Conservation (phyloP, 2,113 vertebrate genomes). For the Bothrops jararaca region DNA sequence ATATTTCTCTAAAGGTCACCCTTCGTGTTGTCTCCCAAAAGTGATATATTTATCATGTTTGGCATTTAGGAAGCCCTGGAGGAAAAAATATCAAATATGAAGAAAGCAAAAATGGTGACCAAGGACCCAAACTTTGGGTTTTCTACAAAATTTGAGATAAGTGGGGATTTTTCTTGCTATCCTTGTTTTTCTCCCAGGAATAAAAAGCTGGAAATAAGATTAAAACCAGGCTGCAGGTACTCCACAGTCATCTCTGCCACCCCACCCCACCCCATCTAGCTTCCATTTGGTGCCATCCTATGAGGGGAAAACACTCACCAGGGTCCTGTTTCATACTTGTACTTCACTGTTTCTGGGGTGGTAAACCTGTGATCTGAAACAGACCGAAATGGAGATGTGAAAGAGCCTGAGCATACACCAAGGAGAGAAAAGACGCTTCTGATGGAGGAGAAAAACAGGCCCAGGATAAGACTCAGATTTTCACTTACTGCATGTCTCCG, state of each 20-base stretch:
- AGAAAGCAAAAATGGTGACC: background rate
- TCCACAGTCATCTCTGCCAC: background rate
- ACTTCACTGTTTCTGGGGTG: slow-evolving; percentile 84
- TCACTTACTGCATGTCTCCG: slow-evolving; percentile 70
- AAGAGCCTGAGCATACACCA: background rate
- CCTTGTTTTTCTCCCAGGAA: background rate
- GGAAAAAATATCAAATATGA: background rate
- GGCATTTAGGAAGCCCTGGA: background rate
- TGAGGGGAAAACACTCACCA: slow-evolving; percentile 76
- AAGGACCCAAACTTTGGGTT: background rate
- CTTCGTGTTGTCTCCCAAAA: background rate
- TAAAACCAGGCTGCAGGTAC: background rate
- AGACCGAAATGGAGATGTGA: slow-evolving; percentile 37
- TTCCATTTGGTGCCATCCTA: background rate
- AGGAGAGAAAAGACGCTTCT: slow-evolving; percentile 13
- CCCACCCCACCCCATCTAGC: background rate
- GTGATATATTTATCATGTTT: background rate
- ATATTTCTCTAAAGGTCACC: background rate
- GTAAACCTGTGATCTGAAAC: slow-evolving; percentile 80
- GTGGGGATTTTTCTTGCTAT: background rate
- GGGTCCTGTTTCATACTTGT: slow-evolving; percentile 93
- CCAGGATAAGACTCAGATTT: background rate
- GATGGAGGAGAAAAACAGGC: background rate
- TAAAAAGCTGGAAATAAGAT: background rate
- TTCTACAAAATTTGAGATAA: background rate